Evolutionary conservation across 2,113 vertebrate genomes (phyloP).

Genomic region (Epinephelus moara): DNA sequence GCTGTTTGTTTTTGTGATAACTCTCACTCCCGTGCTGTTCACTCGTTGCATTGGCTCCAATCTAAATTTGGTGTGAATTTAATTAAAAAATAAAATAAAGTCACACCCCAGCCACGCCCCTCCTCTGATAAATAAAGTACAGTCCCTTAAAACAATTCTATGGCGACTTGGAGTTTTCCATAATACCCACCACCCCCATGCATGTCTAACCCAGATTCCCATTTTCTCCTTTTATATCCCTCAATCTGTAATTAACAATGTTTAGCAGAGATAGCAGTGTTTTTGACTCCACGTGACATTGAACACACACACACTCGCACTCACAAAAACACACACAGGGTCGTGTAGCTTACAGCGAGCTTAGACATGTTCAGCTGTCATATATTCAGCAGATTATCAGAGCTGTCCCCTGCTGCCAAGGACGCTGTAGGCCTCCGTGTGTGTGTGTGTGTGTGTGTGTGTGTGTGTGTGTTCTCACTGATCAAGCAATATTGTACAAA

Average conservation of each 20-base stretch:
- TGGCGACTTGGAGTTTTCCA: neutral
- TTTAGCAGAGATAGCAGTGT: neutral
- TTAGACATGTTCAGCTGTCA: conserved; percentile 62
- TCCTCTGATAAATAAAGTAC: too few relatives aligned
- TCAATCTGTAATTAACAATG: neutral
- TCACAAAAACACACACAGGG: conserved; percentile 10
- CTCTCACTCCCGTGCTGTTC: too few relatives aligned
- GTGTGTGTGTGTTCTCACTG: neutral
- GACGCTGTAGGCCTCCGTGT: neutral
- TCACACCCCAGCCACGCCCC: too few relatives aligned
- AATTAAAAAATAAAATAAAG: too few relatives aligned
- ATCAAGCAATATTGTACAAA: conserved; percentile 9
- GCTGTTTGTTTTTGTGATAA: too few relatives aligned
- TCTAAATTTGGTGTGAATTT: too few relatives aligned
- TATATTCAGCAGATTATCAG: conserved; percentile 65
- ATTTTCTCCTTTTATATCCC: neutral
- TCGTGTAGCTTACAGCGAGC: conserved; percentile 6
- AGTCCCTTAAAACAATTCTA: neutral
- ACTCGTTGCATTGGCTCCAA: too few relatives aligned
- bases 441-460: neutral
- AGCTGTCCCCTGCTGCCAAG: conserved; percentile 55
- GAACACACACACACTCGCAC: conserved; percentile 21
- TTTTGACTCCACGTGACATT: neutral
- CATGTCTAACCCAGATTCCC: neutral
- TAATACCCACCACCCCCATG: neutral